A percentile compares a stretch with the other conserved stretches of the same genome.
Conservation (phyloP, 2,888 invertebrate genomes). For the Xylocampa areola region DNA sequence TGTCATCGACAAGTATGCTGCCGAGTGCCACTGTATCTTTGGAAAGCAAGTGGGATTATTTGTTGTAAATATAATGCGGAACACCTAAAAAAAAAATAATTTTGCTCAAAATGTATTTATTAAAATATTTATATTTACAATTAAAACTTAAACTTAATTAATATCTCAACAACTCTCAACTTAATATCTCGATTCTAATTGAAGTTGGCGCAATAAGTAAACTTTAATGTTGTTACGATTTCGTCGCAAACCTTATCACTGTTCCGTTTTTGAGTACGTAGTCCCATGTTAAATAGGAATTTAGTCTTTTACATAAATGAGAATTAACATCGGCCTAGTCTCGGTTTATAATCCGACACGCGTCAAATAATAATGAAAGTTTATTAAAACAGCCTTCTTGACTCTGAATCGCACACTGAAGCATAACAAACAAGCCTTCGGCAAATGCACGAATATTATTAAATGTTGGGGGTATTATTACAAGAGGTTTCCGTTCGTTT, state of each 20-base stretch:
- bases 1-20: conserved; percentile 73
- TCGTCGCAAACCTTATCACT: conserved; percentile 59
- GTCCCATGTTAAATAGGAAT: conserved; percentile 60
- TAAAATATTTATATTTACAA: no score
- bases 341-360: conserved; percentile 58
- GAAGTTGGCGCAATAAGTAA: conserved; percentile 41
- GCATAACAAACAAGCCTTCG: conserved; percentile 57
- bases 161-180: no score
- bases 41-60: conserved; percentile 40
- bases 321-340: conserved; percentile 58
- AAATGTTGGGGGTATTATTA: conserved; percentile 65
- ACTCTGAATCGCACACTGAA: conserved; percentile 47
- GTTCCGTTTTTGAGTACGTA: conserved; percentile 61
- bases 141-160: no score
- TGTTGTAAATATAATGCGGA: no score
- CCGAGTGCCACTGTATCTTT: conserved; percentile 64
- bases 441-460: conserved; percentile 58
- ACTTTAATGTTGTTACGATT: conserved; percentile 61
- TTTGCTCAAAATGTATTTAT: no score
- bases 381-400: conserved; percentile 62
- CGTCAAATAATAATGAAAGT: conserved; percentile 66
- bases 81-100: no score
- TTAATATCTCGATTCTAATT: no score
- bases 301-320: conserved; percentile 63
- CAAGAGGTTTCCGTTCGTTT: conserved; percentile 72